phyloP scores from a whole-genome alignment of 2,888 invertebrate species.

The Pemphredon lugubris region DNA sequence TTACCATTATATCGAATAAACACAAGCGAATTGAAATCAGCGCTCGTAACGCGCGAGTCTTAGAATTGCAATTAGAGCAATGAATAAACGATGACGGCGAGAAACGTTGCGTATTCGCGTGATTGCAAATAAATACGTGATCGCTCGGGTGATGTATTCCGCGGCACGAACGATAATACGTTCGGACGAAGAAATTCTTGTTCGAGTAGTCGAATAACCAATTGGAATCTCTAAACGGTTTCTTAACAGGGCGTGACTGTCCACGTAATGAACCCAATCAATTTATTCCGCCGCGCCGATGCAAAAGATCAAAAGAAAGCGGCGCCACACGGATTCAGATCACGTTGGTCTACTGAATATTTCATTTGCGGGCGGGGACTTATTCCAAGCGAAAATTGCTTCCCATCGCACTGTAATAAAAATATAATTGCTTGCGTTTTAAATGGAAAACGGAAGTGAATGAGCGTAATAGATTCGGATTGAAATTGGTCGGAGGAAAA shows the following conservation, averaged over 20 bases:
- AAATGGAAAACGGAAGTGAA: too few relatives aligned
- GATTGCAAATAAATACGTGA: constrained; percentile 15
- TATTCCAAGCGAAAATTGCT: neutral
- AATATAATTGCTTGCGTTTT: too few relatives aligned
- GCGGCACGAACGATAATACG: constrained; percentile 15
- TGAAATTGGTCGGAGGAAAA: too few relatives aligned
- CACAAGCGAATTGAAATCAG: too few relatives aligned
- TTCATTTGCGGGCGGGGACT: neutral
- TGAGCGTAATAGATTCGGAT: too few relatives aligned
- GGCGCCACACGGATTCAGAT: neutral
- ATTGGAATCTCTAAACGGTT: constrained; percentile 26
- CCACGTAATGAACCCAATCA: constrained; percentile 37
- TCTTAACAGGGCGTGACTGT: constrained; percentile 39
- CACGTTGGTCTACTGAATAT: neutral
- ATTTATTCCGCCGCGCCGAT: neutral
- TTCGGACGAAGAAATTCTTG: neutral
- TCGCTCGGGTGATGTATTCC: constrained; percentile 35
- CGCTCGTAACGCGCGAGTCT: too few relatives aligned
- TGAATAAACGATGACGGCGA: too few relatives aligned
- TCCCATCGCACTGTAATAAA: too few relatives aligned
- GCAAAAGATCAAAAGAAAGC: neutral
- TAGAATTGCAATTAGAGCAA: too few relatives aligned
- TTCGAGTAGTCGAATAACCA: constrained; percentile 15
- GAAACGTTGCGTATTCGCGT: too few relatives aligned
- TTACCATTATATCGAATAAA: too few relatives aligned